Conservation (phyloP, 2,113 vertebrate species). For the Phoxinus phoxinus region DNA sequence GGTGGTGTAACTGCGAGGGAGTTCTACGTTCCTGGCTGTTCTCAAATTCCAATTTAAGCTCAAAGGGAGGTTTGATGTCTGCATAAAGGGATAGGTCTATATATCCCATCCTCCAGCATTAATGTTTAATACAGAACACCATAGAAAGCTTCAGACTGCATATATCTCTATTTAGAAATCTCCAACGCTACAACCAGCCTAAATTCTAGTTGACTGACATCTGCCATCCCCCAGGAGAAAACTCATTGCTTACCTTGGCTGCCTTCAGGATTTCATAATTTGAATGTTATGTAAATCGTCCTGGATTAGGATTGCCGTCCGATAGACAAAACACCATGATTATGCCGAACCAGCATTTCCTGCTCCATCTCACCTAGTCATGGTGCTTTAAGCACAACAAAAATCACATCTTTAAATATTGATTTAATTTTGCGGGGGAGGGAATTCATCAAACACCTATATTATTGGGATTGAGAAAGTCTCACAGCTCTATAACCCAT, state of each 20-base stretch:
- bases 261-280: slow-evolving; percentile 35
- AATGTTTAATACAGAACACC: slow-evolving; percentile 42
- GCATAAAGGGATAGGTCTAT: neutral
- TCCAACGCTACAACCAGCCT: neutral
- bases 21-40: slow-evolving; percentile 24
- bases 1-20: slow-evolving; percentile 2
- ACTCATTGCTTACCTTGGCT: slow-evolving; percentile 19
- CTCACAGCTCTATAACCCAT: neutral
- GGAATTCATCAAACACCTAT: slow-evolving; percentile 37
- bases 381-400: neutral
- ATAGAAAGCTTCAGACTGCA: neutral
- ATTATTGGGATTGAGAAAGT: slow-evolving; percentile 38
- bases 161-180: neutral
- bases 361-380: neutral
- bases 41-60: slow-evolving; percentile 42
- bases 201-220: slow-evolving; percentile 41
- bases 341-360: neutral
- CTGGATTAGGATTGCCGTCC: slow-evolving; percentile 41
- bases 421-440: neutral
- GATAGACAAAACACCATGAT: slow-evolving; percentile 20
- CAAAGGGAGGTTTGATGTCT: slow-evolving; percentile 42
- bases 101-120: slow-evolving; percentile 8
- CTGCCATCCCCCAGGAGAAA: neutral
- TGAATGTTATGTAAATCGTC: slow-evolving; percentile 49
- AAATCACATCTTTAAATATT: slow-evolving; percentile 6